These are phyloP conservation scores for Lepisosteus oculatus DNA, from an alignment of 2,113 vertebrate species.

Conservation along the genomic window DNA sequence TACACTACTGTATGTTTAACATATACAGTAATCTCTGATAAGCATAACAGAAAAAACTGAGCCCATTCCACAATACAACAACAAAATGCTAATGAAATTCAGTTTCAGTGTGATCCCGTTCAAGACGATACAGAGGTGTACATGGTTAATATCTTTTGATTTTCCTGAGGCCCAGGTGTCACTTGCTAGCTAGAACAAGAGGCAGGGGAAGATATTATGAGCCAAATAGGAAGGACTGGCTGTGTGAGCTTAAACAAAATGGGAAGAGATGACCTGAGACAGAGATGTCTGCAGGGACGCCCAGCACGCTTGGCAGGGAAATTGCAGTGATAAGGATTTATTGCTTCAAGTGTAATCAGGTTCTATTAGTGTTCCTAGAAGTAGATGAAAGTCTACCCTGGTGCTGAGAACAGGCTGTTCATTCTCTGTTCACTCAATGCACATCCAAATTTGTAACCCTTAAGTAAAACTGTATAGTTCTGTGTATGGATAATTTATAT, in stretches of 20 bases:
- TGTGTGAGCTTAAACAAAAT: neutral
- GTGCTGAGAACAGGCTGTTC: conserved; percentile 32
- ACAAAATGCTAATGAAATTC: no score
- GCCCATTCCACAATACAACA: no score
- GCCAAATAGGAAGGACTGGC: conserved; percentile 10
- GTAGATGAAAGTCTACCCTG: conserved; percentile 52
- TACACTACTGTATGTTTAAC: no score
- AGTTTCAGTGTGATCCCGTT: no score
- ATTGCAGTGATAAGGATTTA: conserved; percentile 68
- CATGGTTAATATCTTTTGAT: no score
- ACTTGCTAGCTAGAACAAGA: no score
- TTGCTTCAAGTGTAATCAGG: conserved; percentile 69
- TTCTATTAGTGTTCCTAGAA: conserved; percentile 62
- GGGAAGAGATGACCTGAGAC: neutral
- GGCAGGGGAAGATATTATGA: neutral
- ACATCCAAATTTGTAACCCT: neutral
- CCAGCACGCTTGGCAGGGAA: conserved; percentile 54
- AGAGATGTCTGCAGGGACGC: conserved; percentile 23
- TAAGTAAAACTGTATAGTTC: no score
- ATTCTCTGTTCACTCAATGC: conserved; percentile 20
- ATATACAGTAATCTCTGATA: no score
- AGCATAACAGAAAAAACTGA: no score
- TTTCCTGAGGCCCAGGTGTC: no score
- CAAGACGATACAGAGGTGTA: no score
- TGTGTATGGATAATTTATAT: no score